Base-by-base conservation (phyloP, 30 jellyfish, hydroid and myxozoan species). In the Aurelia aurita complex sp. Pacific region DNA sequence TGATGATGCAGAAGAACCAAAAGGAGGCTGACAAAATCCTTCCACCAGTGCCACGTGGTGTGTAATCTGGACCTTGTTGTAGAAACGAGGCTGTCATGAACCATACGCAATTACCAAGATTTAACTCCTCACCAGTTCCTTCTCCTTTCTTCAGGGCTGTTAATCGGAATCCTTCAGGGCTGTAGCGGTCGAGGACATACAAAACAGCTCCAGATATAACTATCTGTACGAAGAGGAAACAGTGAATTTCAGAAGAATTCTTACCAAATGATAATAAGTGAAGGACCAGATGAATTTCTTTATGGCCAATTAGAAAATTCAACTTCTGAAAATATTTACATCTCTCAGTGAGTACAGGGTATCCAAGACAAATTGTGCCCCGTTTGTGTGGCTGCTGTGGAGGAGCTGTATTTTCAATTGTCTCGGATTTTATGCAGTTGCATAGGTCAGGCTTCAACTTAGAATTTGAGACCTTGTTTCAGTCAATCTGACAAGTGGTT, bases 41-140 rank as follows among this genome's bases (percentile, higher is more conserved):
- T 4, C 95, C 97, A 10, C 96, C 90, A 19, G 94, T 85, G 63
- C 92, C 90, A 33, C 90, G 90, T 36, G 97, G 97, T 9, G 97
- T 90, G 73, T 83, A 78, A 70, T 90, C 97, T 1, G 97, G 94
- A 16, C 97, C 97, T 74, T 90, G 97, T 69, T 90, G 97, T 46
- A 90, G 71, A 88, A 90, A 73, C 38, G 97, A 90, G 64, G 97
- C 92, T 43, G 97, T 86, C 86, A 91, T 81, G 73, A 90, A 90
- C 97, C 97, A 90, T 29, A 90, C 38, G 64, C 90, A 82, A 69
- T 90, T 90, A 51, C 80, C 82, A 36, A 90, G 91, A 16, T 68
- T 85, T 66, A 90, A 74, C 68, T 90, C 97, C 10, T 83, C 88
- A 0, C 97, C 97, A 14, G 91, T 83, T 10, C 90, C 91, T n/a